Conservation (phyloP, 2,113 vertebrate genomes). For the Nyctibius bracteatus region DNA sequence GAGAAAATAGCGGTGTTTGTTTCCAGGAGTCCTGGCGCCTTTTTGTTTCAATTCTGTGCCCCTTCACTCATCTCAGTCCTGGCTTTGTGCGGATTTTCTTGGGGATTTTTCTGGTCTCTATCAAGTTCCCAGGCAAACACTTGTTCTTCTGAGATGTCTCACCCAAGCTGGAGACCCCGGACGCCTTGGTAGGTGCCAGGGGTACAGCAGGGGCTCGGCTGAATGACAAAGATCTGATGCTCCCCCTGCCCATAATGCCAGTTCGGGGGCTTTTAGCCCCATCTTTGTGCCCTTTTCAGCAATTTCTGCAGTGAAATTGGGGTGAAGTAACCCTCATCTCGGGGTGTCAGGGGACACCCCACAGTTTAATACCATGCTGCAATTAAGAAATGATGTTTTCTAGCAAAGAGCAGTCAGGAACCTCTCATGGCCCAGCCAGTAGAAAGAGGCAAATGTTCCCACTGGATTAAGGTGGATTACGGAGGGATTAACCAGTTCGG, state of each 20-base stretch:
- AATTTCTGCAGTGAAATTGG: background rate
- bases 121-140: background rate
- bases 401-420: background rate
- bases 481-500: background rate
- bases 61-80: background rate
- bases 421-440: background rate
- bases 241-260: background rate
- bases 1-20: background rate
- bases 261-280: background rate
- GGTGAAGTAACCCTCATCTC: background rate
- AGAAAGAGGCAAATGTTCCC: background rate
- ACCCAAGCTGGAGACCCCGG: background rate
- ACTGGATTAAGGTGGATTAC: background rate
- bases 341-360: background rate
- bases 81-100: background rate
- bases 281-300: background rate
- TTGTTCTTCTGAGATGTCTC: background rate
- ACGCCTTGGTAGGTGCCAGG: accelerated
- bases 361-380: background rate
- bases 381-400: background rate
- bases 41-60: background rate
- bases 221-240: background rate
- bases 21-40: background rate
- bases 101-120: background rate
- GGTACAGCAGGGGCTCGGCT: accelerated